phyloP scores from a whole-genome alignment of 2,113 vertebrate genomes.

The Acanthisitta chloris region DNA sequence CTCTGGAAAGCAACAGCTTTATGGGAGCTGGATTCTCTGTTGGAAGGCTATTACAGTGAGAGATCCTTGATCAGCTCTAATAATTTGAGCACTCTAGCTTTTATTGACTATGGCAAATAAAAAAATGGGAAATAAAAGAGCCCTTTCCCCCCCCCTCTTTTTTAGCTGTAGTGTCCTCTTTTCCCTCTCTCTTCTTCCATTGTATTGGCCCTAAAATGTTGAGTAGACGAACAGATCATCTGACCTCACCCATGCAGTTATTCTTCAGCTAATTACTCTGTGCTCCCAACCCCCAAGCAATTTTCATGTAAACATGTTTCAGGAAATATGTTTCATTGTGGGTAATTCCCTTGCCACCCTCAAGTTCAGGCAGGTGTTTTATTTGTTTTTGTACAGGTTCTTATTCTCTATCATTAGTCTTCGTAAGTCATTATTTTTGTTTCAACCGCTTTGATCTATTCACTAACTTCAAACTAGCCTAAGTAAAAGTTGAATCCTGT shows the following conservation, averaged over 20 bases:
- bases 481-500: constrained; percentile 10
- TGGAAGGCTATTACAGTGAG: not conserved
- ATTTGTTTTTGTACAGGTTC: constrained; percentile 7
- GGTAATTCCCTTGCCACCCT: constrained; percentile 30
- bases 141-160: no score
- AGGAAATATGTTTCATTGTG: constrained; percentile 43
- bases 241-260: constrained; percentile 14
- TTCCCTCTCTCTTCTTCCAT: not conserved
- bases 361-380: constrained; percentile 49
- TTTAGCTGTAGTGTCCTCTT: not conserved
- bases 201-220: not conserved
- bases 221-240: not conserved
- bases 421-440: constrained; percentile 9
- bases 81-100: not conserved
- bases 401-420: constrained; percentile 17
- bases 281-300: not conserved
- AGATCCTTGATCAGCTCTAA: not conserved
- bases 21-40: not conserved
- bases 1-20: not conserved
- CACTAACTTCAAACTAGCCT: not conserved
- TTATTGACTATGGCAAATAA: not conserved
- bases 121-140: no score
- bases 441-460: constrained; percentile 58
- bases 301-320: constrained; percentile 51
- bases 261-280: constrained; percentile 40